Conservation (phyloP, 2,888 invertebrate species). For the Microplitis manilae region DNA sequence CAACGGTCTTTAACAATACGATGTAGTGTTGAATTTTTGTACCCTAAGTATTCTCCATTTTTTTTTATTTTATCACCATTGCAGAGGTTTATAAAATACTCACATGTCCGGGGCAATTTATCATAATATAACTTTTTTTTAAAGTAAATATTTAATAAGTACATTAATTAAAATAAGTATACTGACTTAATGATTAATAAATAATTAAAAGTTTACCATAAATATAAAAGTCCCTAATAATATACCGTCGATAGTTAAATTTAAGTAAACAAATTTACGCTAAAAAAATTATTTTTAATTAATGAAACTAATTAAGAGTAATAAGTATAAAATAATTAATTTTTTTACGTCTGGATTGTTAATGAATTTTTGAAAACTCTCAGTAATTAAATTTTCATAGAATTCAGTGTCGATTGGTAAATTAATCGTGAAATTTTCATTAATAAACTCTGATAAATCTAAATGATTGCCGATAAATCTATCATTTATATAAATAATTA, state of each 20-base stretch:
- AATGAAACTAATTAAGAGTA: no score
- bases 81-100: conserved; percentile 76
- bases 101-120: conserved; percentile 75
- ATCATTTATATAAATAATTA: conserved; percentile 73
- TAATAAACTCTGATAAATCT: conserved; percentile 72
- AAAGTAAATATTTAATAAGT: no score
- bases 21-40: conserved; percentile 54
- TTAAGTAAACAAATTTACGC: conserved; percentile 62
- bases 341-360: conserved; percentile 62
- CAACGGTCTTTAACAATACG: conserved; percentile 80
- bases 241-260: conserved; percentile 72
- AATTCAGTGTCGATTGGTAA: conserved; percentile 65
- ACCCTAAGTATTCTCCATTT: conserved; percentile 58
- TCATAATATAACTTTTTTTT: conserved; percentile 75
- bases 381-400: conserved; percentile 72
- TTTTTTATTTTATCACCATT: conserved; percentile 64
- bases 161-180: no score
- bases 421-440: conserved; percentile 72
- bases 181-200: background rate
- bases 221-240: conserved; percentile 75
- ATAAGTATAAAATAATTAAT: background rate
- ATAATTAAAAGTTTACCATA: conserved; percentile 71
- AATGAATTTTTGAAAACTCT: conserved; percentile 71
- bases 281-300: background rate
- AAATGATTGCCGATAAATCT: conserved; percentile 74